phyloP scores from a whole-genome alignment of 1,140 invertebrate genomes.

The Tribolium madens region DNA sequence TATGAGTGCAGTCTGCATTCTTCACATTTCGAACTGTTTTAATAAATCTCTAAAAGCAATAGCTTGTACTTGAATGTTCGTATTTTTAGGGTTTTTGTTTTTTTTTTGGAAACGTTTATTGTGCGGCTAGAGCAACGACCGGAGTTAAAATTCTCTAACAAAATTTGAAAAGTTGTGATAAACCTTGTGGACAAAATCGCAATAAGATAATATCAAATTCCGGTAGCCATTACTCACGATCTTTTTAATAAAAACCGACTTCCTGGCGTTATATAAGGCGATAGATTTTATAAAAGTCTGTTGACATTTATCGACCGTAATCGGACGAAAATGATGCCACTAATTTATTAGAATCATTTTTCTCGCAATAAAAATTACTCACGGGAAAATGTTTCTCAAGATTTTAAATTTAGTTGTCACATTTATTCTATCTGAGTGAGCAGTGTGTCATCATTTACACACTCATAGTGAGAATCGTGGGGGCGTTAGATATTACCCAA shows the following conservation, averaged over 20 bases:
- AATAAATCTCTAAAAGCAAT: slow-evolving; percentile 37
- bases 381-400: neutral
- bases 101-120: slow-evolving; percentile 11
- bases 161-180: neutral
- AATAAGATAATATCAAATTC: neutral
- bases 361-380: neutral
- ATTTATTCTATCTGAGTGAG: slow-evolving; percentile 2
- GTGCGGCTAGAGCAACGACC: slow-evolving; percentile 9
- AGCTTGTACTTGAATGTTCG: slow-evolving; percentile 11
- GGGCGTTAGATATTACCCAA: neutral
- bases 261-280: neutral
- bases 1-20: slow-evolving; percentile 27
- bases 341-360: neutral
- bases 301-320: neutral
- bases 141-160: neutral
- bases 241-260: slow-evolving; percentile 1
- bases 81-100: slow-evolving; percentile 22
- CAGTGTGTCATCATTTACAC: slow-evolving; percentile 13
- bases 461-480: slow-evolving; percentile 12
- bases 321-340: neutral
- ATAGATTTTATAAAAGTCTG: slow-evolving; percentile 1
- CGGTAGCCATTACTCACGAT: neutral
- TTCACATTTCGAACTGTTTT: slow-evolving; percentile 22
- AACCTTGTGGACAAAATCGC: neutral
- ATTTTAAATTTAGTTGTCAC: slow-evolving; percentile 21